Evolutionary conservation across 2,113 vertebrate species (phyloP).

Genomic region (Monopterus albus): DNA sequence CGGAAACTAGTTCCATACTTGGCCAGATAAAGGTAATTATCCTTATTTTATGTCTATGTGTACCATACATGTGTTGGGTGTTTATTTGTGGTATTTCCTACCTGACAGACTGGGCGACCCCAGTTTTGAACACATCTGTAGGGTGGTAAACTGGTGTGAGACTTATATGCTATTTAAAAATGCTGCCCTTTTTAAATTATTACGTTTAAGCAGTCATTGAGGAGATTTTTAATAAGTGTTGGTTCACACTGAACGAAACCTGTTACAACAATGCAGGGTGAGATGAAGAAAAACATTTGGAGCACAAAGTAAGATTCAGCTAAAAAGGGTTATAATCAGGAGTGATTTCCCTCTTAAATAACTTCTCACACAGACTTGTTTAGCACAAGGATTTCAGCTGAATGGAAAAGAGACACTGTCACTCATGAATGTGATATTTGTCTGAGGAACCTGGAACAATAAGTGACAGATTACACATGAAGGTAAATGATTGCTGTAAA

Average conservation of each 20-base stretch:
- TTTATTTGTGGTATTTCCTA: too few species aligned
- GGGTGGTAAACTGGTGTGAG: too few species aligned
- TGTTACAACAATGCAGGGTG: neutral
- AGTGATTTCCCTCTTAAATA: neutral
- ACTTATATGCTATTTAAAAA: too few species aligned
- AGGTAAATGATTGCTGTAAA: neutral
- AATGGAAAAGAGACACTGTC: neutral
- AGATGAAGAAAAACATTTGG: neutral
- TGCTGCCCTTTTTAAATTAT: neutral
- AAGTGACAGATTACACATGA: slow-evolving; percentile 51
- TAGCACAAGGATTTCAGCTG: neutral
- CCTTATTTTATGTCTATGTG: too few species aligned
- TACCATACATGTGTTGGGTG: too few species aligned
- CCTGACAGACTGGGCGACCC: too few species aligned
- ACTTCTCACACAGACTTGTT: neutral
- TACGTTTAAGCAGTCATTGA: neutral
- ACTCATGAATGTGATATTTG: slow-evolving; percentile 12
- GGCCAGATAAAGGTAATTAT: too few species aligned
- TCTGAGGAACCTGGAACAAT: slow-evolving; percentile 32
- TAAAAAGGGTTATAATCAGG: neutral
- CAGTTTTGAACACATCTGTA: too few species aligned
- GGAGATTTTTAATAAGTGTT: neutral
- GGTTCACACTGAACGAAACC: neutral
- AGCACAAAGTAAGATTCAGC: neutral
- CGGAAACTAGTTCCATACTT: too few species aligned